Evolutionary conservation across 2,888 invertebrate genomes (phyloP), one percentile per base, ranked within the genome.

Genomic region (Tiphia femorata): DNA sequence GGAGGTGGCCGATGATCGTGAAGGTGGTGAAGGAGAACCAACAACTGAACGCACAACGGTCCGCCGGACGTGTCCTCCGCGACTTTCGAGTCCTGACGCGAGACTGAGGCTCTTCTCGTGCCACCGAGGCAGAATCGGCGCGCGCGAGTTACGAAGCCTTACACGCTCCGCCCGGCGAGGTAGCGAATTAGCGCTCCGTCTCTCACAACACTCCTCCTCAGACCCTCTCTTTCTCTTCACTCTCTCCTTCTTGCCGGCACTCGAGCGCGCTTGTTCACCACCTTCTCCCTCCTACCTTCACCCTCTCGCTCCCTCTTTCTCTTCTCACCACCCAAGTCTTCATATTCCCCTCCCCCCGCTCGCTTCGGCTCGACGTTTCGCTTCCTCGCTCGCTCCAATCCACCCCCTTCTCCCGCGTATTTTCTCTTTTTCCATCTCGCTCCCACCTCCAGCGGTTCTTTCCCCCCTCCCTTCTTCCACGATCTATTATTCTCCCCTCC

Each of bases 1-100:
- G 29, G 29, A 29, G 29, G 29, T 29, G n/a, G 29, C 8, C 8
- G 16, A 12, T 40, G 29, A 33, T 25, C 40, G 27, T 42, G 55
- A 57, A 56, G 56, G 8, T 14, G 25, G 3, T 17, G 25, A 25
- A 16, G 42, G 8, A 23, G 25, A 43, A 29, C 5, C 10, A 17
- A 27, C 27, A 23, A 27, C n/a, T n/a, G 27, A 42, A n/a, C 42
- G 42, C 42, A 20, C 10, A 38, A 2, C 14, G 12, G 2, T 17
- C 35, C 12, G 33, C 8, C 46, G 42, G 17, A 42, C 25, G 46
- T 48, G 51, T 73, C 67, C 67, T 70, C 72, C 67, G 65, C 69
- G 67, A 74, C 77, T 76, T 76, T 75, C 79, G 80, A 79, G 80
- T 80, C 78, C 78, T 80, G 73, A 72, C 77, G 76, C 79, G 75